Conservation (phyloP, 2,888 invertebrate species). For the Tipula helvola region DNA sequence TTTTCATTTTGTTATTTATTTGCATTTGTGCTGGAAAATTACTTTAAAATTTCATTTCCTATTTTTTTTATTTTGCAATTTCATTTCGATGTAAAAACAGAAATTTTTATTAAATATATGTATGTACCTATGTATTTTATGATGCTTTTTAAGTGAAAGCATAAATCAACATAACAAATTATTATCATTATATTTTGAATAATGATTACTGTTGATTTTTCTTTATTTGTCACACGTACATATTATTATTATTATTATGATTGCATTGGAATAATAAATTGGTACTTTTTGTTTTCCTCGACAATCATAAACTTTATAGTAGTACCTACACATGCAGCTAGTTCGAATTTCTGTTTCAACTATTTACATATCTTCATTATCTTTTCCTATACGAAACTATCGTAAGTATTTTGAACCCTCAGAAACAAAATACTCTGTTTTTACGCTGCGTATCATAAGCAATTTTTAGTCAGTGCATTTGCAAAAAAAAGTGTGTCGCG, state of each 20-base stretch:
- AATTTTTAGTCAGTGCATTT: too few species aligned
- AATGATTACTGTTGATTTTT: neutral
- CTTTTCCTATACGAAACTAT: too few species aligned
- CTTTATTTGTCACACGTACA: neutral
- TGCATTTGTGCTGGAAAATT: neutral
- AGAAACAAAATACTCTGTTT: too few species aligned
- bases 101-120: neutral
- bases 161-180: neutral
- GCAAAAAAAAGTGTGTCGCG: too few species aligned
- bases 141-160: neutral
- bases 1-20: neutral
- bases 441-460: too few species aligned
- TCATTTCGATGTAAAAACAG: neutral
- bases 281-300: too few species aligned
- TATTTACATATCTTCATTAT: too few species aligned
- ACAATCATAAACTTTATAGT: too few species aligned
- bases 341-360: too few species aligned
- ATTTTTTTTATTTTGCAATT: neutral
- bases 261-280: too few species aligned
- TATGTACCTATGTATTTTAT: neutral
- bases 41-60: neutral
- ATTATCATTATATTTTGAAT: neutral
- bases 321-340: too few species aligned
- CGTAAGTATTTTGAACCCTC: too few species aligned
- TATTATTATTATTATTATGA: neutral